Percentiles rank a stretch among this genome's conserved stretches.
phyloP scores from a whole-genome alignment of 2,113 vertebrate species.

The Perca fluviatilis region DNA sequence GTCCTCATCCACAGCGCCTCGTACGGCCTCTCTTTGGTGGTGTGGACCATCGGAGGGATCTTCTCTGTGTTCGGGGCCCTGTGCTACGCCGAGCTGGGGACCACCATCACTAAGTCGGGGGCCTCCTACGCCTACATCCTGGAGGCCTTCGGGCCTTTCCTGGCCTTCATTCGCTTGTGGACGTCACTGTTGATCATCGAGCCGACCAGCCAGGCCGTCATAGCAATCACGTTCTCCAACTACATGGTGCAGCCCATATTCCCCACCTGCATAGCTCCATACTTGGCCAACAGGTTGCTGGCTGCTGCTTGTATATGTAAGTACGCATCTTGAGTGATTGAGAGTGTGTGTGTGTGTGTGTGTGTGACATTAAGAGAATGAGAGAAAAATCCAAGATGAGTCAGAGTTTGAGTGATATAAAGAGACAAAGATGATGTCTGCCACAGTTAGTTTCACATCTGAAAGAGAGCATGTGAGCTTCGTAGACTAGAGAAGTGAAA shows the following conservation, averaged over 20 bases:
- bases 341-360: neutral
- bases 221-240: slow-evolving; percentile 95
- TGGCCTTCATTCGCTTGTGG: slow-evolving; percentile 93
- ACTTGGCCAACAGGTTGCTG: slow-evolving; percentile 88
- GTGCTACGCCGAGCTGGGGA: slow-evolving; percentile 94
- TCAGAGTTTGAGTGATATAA: neutral
- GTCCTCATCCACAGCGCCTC: slow-evolving; percentile 92
- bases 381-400: neutral
- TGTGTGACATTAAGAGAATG: neutral
- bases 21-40: slow-evolving; percentile 90
- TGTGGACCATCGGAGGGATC: slow-evolving; percentile 91
- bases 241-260: slow-evolving; percentile 94
- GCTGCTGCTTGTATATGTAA: slow-evolving; percentile 94
- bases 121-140: slow-evolving; percentile 95
- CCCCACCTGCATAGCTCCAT: slow-evolving; percentile 89
- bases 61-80: slow-evolving; percentile 93
- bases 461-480: slow-evolving; percentile 38
- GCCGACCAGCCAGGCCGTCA: slow-evolving; percentile 93
- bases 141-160: slow-evolving; percentile 90
- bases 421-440: neutral
- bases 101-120: slow-evolving; percentile 94
- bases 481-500: slow-evolving; percentile 72
- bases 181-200: slow-evolving; percentile 94
- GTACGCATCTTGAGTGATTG: slow-evolving; percentile 63
- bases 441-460: neutral